Conservation (phyloP, 2,113 vertebrate genomes). For the Hemiprocne comata region DNA sequence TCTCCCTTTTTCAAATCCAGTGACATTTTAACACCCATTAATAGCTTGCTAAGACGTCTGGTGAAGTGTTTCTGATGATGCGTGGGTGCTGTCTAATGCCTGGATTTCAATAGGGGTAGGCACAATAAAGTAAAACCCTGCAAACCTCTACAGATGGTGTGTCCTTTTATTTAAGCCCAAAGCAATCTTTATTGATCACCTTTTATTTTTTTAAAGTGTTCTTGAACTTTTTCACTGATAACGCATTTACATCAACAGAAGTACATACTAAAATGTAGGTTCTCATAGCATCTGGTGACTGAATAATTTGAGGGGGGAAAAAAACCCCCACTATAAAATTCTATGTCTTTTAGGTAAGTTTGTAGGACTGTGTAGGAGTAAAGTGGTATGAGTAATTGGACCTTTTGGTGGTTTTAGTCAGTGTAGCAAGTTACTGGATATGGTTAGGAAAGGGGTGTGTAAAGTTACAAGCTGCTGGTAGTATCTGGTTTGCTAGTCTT, state of each 20-base stretch:
- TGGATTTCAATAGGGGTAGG: neutral
- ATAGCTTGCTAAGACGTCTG: neutral
- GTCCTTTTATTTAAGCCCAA: neutral
- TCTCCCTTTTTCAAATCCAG: neutral
- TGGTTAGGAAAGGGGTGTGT: neutral
- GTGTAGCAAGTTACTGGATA: neutral
- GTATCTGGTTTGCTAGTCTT: neutral
- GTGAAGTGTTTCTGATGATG: neutral
- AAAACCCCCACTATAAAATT: neutral
- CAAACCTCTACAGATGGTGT: neutral
- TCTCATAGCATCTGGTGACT: neutral
- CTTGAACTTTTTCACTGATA: neutral
- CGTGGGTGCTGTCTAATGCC: neutral
- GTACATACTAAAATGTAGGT: neutral
- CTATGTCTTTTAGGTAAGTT: neutral
- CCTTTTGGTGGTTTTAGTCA: neutral
- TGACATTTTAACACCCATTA: neutral
- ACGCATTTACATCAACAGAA: neutral
- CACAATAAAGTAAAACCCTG: neutral
- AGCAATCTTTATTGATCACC: neutral
- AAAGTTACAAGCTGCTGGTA: neutral
- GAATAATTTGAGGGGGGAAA: neutral
- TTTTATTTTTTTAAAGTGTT: neutral
- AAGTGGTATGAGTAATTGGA: neutral
- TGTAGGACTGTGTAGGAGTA: neutral